Evolutionary conservation across 2,888 invertebrate species (phyloP), one percentile per base, ranked within the genome.

Genomic region (Oconnorella tubifera): DNA sequence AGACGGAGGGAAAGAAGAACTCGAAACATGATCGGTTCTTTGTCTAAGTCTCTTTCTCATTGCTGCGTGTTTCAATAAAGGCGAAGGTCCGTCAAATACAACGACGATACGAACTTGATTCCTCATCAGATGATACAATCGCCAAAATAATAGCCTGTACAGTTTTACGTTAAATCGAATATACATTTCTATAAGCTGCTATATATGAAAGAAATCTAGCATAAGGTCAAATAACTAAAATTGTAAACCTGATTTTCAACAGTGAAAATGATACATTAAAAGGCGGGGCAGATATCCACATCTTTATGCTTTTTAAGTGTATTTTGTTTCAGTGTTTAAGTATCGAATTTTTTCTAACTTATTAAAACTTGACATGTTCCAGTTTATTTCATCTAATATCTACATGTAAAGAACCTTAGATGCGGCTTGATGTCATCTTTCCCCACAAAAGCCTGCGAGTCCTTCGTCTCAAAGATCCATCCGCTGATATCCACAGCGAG

Each of bases 111-210:
- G 50, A 23, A 60, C 60, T 6, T 60, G 28, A 51, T 60, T 49
- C 40, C 31, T 60, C 50, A 14, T 60, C 60, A 60, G 29, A 27
- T 49, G 49, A 23, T 31, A 51, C 29, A 60, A 25, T 28, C 60
- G 60, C 49, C 31, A 60, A 29, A 60, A 51, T n/a, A 51, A 23
- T 27, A 51, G 29, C 49, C 60, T 60, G 60, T n/a, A n/a, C n/a
- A n/a, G n/a, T n/a, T n/a, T n/a, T n/a, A n/a, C n/a, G n/a, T n/a
- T n/a, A n/a, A n/a, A n/a, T n/a, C n/a, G n/a, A n/a, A n/a, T n/a
- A n/a, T n/a, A n/a, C n/a, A n/a, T n/a, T n/a, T n/a, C n/a, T n/a
- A n/a, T n/a, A n/a, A n/a, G n/a, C n/a, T n/a, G n/a, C n/a, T n/a
- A n/a, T n/a, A n/a, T n/a, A n/a, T n/a, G n/a, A n/a, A n/a, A n/a